Conservation (phyloP, 2,113 vertebrate species). For the Oryzias woworae region DNA sequence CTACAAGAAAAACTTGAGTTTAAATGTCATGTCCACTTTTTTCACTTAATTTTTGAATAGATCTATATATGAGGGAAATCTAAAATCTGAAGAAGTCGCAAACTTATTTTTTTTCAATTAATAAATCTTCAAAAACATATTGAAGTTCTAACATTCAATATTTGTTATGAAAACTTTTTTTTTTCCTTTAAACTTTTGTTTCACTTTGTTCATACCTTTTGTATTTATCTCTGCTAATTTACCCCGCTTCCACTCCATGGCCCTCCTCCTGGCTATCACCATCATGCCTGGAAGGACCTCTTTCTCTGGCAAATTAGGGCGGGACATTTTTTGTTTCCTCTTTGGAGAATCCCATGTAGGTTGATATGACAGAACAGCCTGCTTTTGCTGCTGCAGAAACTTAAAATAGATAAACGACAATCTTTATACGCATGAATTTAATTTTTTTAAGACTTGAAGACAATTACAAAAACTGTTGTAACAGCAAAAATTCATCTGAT, state of each 20-base stretch:
- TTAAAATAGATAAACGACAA: background rate
- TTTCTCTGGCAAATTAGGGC: slow-evolving; percentile 75
- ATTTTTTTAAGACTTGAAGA: background rate
- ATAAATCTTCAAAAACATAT: too few species aligned
- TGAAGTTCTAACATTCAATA: too few species aligned
- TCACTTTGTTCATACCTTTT: slow-evolving; percentile 68
- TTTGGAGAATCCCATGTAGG: slow-evolving; percentile 26
- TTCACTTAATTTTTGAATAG: too few species aligned
- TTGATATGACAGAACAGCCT: slow-evolving; percentile 12
- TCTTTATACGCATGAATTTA: background rate
- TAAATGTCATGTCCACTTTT: too few species aligned
- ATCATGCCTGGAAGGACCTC: slow-evolving; percentile 81
- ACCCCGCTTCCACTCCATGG: slow-evolving; percentile 87
- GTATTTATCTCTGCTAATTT: slow-evolving; percentile 83
- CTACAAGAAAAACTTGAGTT: too few species aligned
- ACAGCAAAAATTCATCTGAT: too few species aligned
- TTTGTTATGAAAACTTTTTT: background rate
- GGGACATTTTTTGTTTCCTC: slow-evolving; percentile 10
- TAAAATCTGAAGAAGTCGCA: too few species aligned
- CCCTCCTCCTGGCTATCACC: slow-evolving; percentile 85
- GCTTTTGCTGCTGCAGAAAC: background rate
- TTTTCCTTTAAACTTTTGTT: background rate
- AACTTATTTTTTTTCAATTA: too few species aligned
- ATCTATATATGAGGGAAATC: too few species aligned
- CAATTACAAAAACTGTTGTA: background rate